Base-by-base conservation (phyloP, 2,888 invertebrate species). In the Sphaerophoria taeniata region DNA sequence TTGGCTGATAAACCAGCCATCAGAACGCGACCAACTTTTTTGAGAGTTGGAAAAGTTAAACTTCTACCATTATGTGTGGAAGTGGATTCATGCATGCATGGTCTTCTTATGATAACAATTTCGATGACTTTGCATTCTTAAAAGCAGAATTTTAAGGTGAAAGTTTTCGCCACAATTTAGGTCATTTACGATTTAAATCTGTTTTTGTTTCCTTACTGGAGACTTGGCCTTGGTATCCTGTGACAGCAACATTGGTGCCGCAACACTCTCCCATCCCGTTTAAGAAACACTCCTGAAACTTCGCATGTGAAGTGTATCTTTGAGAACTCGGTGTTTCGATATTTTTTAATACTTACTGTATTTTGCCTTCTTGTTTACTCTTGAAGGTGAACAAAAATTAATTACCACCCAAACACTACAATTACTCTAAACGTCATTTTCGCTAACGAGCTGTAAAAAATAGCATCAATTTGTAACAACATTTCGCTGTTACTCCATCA, bases 1-100 rank as follows among this genome's bases (percentile, higher is more conserved):
- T 69, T 77, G 77, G 4, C 56, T 72, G 82, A 73, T 71, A 83
- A 74, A 63, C 14, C 9, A 6, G 16, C 24, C 2, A 24, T 24
- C n/a, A 72, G 74, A 47, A 45, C 58, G 63, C n/a, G 53, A 65
- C 39, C 39, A 65, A 78, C 34, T 63, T 61, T 61, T 34, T n/a
- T 67, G n/a, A 24, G 51, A 51, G 16, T 49, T 39, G 14, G n/a
- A 34, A 47, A 16, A 24, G 24, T 9, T 51, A 14, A n/a, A 14
- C 56, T 4, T 43, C 7, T 34, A 14, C 34, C 14, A 36, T 2
- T 24, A 24, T 56, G 36, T 36, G 56, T 56, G 36, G 0, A n/a
- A n/a, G 39, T 14, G 24, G 14, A 56, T 4, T 3, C 6, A n/a
- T 2, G 9, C 34, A 56, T 36, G 55, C 14, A 36, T 31, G 49